These are phyloP conservation scores for Tokudaia muenninki DNA, from an alignment of 2,797 vertebrate species.

Conservation along the genomic window DNA sequence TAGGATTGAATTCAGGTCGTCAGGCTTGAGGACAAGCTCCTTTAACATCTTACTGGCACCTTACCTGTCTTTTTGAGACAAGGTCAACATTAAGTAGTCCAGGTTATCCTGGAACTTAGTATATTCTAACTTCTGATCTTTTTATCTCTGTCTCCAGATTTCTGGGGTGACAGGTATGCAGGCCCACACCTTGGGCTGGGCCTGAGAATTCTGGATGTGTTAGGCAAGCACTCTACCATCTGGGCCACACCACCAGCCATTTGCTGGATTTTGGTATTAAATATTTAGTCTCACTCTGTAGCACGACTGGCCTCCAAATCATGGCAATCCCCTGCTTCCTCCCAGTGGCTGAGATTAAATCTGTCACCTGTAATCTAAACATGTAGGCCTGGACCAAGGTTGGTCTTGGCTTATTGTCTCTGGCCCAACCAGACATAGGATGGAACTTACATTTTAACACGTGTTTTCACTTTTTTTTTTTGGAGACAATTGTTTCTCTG, in stretches of 20 bases:
- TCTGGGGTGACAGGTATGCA: neutral
- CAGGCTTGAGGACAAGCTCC: neutral
- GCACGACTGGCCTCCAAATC: neutral
- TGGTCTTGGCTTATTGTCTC: neutral
- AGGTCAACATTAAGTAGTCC: neutral
- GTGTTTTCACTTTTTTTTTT: neutral
- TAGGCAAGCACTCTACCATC: neutral
- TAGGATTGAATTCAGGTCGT: neutral
- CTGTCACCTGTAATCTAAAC: neutral
- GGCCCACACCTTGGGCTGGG: neutral
- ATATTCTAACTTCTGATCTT: neutral
- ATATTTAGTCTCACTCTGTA: neutral
- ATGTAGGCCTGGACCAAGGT: neutral
- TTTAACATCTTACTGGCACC: neutral
- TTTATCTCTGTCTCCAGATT: neutral
- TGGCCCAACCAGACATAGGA: neutral
- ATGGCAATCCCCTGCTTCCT: neutral
- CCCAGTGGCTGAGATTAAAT: neutral
- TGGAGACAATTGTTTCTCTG: neutral
- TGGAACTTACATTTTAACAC: neutral
- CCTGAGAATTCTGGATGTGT: rapidly evolving
- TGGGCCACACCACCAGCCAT: neutral
- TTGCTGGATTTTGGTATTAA: neutral
- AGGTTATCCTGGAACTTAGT: neutral
- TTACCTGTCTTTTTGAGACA: neutral